Evolutionary conservation across 2,113 vertebrate genomes (phyloP).

Genomic region (Callipepla squamata): DNA sequence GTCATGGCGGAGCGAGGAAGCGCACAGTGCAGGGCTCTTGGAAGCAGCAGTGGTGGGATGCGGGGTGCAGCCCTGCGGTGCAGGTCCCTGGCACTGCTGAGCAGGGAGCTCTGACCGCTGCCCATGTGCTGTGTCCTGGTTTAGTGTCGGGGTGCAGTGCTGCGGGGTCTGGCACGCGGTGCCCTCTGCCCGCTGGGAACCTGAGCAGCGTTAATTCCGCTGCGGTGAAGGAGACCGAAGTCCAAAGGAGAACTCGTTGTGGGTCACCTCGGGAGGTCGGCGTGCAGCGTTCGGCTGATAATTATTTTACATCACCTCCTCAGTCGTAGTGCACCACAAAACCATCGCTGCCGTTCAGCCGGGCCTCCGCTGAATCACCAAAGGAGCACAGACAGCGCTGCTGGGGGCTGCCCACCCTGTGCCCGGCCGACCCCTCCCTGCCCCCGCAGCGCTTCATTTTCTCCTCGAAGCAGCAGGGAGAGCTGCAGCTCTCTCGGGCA

Average conservation of each 20-base stretch:
- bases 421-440: conserved; percentile 52
- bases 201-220: neutral
- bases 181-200: neutral
- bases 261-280: neutral
- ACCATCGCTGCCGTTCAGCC: conserved; percentile 46
- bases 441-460: conserved; percentile 4
- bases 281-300: neutral
- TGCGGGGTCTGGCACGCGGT: no score
- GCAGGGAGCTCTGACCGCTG: neutral
- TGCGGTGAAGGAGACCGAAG: neutral
- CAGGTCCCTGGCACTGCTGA: accelerated
- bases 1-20: accelerated
- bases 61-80: neutral
- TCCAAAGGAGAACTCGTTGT: neutral
- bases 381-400: conserved; percentile 20
- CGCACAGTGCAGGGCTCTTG: accelerated
- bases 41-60: accelerated
- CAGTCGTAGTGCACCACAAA: neutral
- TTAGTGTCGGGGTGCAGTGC: no score
- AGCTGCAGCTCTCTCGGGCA: neutral
- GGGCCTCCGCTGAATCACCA: conserved; percentile 38
- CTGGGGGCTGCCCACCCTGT: conserved; percentile 31
- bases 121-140: no score
- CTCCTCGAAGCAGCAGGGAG: neutral
- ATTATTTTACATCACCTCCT: neutral